Conservation (phyloP, 2,888 invertebrate species). For the Emmelina monodactyla region DNA sequence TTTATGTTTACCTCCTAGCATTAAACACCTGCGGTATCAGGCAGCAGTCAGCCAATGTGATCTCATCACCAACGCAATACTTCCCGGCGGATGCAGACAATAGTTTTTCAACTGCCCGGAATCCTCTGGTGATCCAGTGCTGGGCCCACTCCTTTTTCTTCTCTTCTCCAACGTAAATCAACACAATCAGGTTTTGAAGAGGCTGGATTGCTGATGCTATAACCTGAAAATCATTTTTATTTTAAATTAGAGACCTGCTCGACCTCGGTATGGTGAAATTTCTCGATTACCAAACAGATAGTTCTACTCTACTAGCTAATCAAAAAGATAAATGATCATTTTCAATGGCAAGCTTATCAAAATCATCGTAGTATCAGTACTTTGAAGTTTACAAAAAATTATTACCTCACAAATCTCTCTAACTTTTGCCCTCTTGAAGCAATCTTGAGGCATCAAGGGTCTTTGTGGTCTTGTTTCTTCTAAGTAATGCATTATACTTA, state of each 20-base stretch:
- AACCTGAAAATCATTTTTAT: too few species aligned
- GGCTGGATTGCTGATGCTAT: constrained; percentile 97
- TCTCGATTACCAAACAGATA: too few species aligned
- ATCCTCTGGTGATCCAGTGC: constrained; percentile 90
- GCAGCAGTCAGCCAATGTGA: constrained; percentile 94
- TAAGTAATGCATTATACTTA: constrained; percentile 93
- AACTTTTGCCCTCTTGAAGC: constrained; percentile 88
- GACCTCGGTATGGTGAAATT: too few species aligned
- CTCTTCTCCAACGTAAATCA: constrained; percentile 87
- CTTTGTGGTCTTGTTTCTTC: constrained; percentile 91
- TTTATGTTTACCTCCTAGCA: constrained; percentile 87
- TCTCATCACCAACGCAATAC: constrained; percentile 92
- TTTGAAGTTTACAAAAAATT: not conserved
- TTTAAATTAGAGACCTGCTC: too few species aligned
- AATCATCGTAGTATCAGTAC: too few species aligned
- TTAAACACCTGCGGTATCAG: constrained; percentile 96
- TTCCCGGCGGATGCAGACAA: constrained; percentile 85
- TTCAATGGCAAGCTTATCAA: too few species aligned
- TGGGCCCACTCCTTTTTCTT: constrained; percentile 93
- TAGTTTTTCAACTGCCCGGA: constrained; percentile 88
- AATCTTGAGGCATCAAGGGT: constrained; percentile 87
- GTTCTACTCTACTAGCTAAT: too few species aligned
- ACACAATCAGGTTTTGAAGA: constrained; percentile 88
- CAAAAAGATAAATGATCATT: too few species aligned
- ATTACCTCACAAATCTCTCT: constrained; percentile 86